These are phyloP conservation scores for Crenuchus spilurus DNA, from an alignment of 2,797 vertebrate species.

Conservation along the genomic window DNA sequence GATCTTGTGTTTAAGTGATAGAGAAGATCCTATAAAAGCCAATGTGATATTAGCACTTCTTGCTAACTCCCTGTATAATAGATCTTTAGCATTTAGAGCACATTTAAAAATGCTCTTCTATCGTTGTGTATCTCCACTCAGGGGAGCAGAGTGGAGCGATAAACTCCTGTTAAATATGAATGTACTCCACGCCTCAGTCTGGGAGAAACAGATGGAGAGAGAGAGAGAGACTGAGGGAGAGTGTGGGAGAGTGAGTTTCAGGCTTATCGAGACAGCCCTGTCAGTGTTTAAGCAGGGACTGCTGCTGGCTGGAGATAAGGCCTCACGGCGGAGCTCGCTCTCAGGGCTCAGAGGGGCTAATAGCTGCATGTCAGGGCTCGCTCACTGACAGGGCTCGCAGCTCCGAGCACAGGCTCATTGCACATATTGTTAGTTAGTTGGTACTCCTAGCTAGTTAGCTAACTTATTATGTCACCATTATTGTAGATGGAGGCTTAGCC, in stretches of 20 bases:
- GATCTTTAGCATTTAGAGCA: constrained; percentile 38
- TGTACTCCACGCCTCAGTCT: constrained; percentile 22
- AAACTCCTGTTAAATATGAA: constrained; percentile 51
- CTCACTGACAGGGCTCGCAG: constrained; percentile 26
- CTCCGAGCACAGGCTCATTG: constrained; percentile 13
- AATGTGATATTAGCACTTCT: constrained; percentile 9
- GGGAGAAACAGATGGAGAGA: constrained; percentile 30
- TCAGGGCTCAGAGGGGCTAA: constrained; percentile 40
- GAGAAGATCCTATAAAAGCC: background rate
- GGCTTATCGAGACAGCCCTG: constrained; percentile 44
- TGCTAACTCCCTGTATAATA: background rate
- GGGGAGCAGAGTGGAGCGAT: constrained; percentile 38
- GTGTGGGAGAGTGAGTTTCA: constrained; percentile 11
- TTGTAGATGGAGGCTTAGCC: no score
- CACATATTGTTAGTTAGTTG: background rate
- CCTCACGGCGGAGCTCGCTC: constrained; percentile 43
- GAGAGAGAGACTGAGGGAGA: background rate
- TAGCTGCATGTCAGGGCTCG: constrained; percentile 31
- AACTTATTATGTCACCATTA: no score
- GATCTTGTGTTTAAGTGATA: background rate
- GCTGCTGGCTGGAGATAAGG: constrained; percentile 52
- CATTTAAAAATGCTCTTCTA: constrained; percentile 37
- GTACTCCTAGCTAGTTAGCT: background rate
- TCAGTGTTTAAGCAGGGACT: constrained; percentile 47
- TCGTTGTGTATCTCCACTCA: constrained; percentile 39